These are phyloP conservation scores for Apistogramma diplotaenia DNA, from an alignment of 2,113 vertebrate species.

Conservation along the genomic window DNA sequence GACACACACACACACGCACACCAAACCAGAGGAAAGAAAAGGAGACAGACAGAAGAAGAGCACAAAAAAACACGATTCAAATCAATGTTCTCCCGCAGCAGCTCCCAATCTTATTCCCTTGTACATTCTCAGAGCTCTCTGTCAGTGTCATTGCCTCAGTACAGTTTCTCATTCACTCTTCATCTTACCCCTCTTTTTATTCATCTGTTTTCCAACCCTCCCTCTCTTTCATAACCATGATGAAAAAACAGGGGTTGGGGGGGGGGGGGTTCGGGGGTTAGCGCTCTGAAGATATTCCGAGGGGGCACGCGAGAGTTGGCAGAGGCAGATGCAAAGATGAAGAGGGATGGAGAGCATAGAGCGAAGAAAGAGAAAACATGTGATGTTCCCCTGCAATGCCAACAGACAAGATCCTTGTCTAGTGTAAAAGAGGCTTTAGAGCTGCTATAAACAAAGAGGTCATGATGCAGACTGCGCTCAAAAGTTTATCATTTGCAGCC, in stretches of 20 bases:
- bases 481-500: conserved; percentile 36
- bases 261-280: neutral
- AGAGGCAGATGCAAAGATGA: conserved; percentile 48
- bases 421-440: conserved; percentile 41
- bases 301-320: conserved; percentile 48
- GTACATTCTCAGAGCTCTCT: conserved; percentile 58
- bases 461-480: conserved; percentile 17
- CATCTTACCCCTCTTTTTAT: conserved; percentile 63
- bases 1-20: neutral
- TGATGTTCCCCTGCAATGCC: conserved; percentile 50
- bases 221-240: conserved; percentile 61
- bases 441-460: conserved; percentile 51
- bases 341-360: conserved; percentile 38
- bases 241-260: conserved; percentile 47
- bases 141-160: conserved; percentile 65
- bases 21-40: neutral
- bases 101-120: conserved; percentile 59
- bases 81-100: conserved; percentile 59
- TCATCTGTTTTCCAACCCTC: conserved; percentile 45
- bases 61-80: conserved; percentile 54
- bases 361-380: conserved; percentile 32
- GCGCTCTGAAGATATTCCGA: conserved; percentile 59
- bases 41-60: conserved; percentile 16
- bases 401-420: conserved; percentile 54
- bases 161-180: conserved; percentile 67